phyloP scores from a whole-genome alignment of 2,113 vertebrate species.

The Istiophorus platypterus region DNA sequence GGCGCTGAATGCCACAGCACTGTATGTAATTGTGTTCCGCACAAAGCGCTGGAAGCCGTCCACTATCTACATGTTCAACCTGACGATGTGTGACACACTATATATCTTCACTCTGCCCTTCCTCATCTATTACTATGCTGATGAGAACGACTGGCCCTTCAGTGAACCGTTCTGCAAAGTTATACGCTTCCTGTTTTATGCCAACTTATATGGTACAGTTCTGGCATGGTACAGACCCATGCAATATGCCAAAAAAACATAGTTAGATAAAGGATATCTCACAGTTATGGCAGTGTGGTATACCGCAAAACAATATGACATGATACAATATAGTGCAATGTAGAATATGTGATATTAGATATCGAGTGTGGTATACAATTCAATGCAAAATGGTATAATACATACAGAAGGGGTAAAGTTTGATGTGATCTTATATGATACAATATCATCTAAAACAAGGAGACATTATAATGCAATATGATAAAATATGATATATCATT shows the following conservation, averaged over 20 bases:
- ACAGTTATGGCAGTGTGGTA: background rate
- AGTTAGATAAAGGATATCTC: background rate
- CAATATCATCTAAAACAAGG: background rate
- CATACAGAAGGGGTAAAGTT: background rate
- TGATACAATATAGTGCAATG: background rate
- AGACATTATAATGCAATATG: background rate
- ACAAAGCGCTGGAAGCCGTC: constrained; percentile 94
- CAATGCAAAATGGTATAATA: background rate
- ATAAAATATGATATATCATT: background rate
- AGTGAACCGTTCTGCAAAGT: constrained; percentile 90
- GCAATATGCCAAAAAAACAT: background rate
- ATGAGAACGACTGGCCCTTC: constrained; percentile 95
- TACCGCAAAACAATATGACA: background rate
- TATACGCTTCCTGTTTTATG: constrained; percentile 96
- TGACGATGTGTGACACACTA: constrained; percentile 90
- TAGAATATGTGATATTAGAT: background rate
- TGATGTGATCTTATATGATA: background rate
- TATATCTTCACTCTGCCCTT: constrained; percentile 95
- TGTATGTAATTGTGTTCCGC: constrained; percentile 91
- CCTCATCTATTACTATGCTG: constrained; percentile 93
- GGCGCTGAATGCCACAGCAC: constrained; percentile 87
- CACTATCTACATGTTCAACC: constrained; percentile 97
- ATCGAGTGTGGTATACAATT: background rate
- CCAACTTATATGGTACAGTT: constrained; percentile 92
- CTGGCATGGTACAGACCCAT: background rate